These are phyloP conservation scores for Phalera bucephala DNA, from an alignment of 2,888 invertebrate genomes.

Conservation along the genomic window DNA sequence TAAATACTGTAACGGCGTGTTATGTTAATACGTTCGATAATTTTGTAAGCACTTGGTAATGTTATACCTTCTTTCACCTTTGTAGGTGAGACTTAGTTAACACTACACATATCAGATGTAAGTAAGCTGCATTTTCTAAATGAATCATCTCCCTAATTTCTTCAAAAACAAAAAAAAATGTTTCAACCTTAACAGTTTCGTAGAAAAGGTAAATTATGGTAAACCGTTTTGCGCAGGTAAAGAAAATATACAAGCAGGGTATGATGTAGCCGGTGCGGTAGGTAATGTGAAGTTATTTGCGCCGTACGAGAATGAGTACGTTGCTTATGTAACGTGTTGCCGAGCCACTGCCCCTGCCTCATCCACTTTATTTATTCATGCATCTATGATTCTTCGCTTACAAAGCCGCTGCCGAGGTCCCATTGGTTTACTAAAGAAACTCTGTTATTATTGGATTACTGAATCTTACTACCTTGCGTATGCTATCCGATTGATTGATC, in stretches of 20 bases:
- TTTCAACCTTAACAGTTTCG: not conserved
- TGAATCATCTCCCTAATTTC: no score
- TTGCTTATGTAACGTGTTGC: conserved; percentile 25
- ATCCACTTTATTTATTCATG: conserved; percentile 35
- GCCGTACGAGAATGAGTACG: conserved; percentile 21
- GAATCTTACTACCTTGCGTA: conserved; percentile 17
- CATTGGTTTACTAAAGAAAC: conserved; percentile 19
- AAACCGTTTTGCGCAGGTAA: conserved; percentile 11
- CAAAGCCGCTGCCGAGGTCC: conserved; percentile 12
- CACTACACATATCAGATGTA: no score
- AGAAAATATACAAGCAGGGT: conserved; percentile 13
- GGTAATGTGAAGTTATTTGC: conserved; percentile 22
- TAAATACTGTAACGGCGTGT: no score
- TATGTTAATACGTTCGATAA: no score
- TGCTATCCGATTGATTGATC: conserved; percentile 7
- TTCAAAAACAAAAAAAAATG: no score
- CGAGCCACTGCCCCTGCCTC: conserved; percentile 9
- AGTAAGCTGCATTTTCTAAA: no score
- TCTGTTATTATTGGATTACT: conserved; percentile 21
- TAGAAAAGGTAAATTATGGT: not conserved
- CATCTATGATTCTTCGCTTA: conserved; percentile 14
- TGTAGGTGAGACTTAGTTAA: no score
- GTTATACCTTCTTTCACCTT: no score
- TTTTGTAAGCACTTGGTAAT: no score
- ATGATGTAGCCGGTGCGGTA: conserved; percentile 1